These are phyloP conservation scores for Phoxinus phoxinus DNA, from an alignment of 2,113 vertebrate genomes.

Conservation along the genomic window DNA sequence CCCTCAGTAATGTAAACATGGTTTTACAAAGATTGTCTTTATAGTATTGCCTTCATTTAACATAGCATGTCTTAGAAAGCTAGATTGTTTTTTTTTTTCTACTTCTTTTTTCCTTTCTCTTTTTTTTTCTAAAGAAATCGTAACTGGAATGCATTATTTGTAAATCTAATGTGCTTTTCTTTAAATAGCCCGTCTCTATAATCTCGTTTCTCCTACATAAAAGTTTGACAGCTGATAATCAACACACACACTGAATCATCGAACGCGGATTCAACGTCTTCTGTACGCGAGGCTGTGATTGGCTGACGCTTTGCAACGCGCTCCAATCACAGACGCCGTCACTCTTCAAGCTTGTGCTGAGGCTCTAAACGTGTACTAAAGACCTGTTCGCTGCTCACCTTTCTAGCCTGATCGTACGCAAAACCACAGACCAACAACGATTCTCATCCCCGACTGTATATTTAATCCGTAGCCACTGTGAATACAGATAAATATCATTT, in stretches of 20 bases:
- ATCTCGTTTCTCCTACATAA: constrained; percentile 29
- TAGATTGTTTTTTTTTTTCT: constrained; percentile 76
- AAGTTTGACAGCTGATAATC: not conserved
- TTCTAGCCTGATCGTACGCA: not conserved
- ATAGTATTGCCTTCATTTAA: constrained; percentile 84
- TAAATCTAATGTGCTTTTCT: constrained; percentile 66
- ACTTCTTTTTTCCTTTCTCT: constrained; percentile 66
- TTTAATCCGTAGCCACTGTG: constrained; percentile 63
- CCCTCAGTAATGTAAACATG: constrained; percentile 82
- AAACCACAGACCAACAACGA: constrained; percentile 1
- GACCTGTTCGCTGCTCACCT: not conserved
- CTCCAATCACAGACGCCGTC: not conserved
- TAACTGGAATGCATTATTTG: constrained; percentile 78
- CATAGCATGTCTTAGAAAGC: constrained; percentile 84
- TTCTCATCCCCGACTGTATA: constrained; percentile 41
- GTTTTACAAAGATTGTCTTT: constrained; percentile 82
- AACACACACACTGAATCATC: not conserved
- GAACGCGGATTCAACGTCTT: not conserved
- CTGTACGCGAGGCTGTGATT: constrained; percentile 3
- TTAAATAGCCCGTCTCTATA: constrained; percentile 12
- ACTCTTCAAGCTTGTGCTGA: constrained; percentile 15
- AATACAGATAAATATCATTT: constrained; percentile 63
- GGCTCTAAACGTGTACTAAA: not conserved
- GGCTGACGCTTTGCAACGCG: not conserved
- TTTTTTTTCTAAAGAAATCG: constrained; percentile 46